Evolutionary conservation across 2,797 vertebrate genomes (phyloP).

Genomic region (Parambassis ranga): DNA sequence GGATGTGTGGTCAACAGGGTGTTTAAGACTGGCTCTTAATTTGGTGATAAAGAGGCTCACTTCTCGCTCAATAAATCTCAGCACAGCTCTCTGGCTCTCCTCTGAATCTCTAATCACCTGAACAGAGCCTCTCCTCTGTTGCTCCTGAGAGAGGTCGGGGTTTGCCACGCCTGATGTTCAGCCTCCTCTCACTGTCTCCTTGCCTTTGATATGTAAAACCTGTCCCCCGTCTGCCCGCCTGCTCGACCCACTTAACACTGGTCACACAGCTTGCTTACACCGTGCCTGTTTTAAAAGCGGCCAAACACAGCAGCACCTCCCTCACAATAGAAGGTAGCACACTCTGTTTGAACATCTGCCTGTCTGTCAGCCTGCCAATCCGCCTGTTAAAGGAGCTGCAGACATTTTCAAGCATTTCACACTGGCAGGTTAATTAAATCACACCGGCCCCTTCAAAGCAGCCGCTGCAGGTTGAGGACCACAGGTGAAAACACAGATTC

Average conservation of each 20-base stretch:
- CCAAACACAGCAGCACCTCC: slow-evolving; percentile 45
- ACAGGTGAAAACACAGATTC: neutral
- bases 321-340: slow-evolving; percentile 43
- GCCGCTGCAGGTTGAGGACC: slow-evolving; percentile 6
- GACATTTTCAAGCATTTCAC: slow-evolving; percentile 39
- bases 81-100: neutral
- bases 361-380: slow-evolving; percentile 48
- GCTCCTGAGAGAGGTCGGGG: neutral
- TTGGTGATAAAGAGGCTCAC: slow-evolving; percentile 10
- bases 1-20: slow-evolving; percentile 7
- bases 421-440: slow-evolving; percentile 37
- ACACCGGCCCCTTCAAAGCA: slow-evolving; percentile 5
- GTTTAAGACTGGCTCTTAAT: slow-evolving; percentile 20
- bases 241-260: slow-evolving; percentile 41
- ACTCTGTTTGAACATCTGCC: slow-evolving; percentile 74
- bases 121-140: neutral
- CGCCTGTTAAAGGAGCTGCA: slow-evolving; percentile 11
- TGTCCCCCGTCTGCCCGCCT: slow-evolving; percentile 10
- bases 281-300: slow-evolving; percentile 39
- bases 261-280: slow-evolving; percentile 42
- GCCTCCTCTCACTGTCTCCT: slow-evolving; percentile 19
- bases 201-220: slow-evolving; percentile 71
- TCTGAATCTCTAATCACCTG: slow-evolving; percentile 11
- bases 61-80: slow-evolving; percentile 9
- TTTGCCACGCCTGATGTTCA: slow-evolving; percentile 29